A percentile compares a stretch with the other conserved stretches of the same genome.
phyloP scores from a whole-genome alignment of 2,113 vertebrate species.

The Corynorhinus townsendii region DNA sequence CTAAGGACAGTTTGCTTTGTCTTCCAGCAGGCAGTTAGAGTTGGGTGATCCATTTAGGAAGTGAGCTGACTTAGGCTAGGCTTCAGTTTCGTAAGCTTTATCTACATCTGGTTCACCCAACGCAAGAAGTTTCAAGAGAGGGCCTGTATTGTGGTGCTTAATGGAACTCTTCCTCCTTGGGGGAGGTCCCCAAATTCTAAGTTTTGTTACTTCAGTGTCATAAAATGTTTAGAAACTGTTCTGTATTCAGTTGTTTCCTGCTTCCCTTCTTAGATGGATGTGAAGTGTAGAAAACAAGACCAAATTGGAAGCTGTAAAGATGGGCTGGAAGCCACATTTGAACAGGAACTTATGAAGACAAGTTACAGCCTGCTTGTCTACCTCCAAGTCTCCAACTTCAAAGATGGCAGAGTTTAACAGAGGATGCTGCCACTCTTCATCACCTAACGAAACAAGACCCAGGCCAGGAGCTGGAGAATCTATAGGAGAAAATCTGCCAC shows the following conservation, averaged over 20 bases:
- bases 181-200: neutral
- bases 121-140: neutral
- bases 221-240: neutral
- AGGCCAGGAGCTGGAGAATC: neutral
- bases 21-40: neutral
- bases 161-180: neutral
- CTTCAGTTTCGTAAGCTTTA: neutral
- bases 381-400: neutral
- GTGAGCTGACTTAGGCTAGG: neutral
- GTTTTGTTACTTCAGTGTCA: neutral
- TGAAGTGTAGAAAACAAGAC: neutral
- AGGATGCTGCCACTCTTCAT: neutral
- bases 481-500: neutral
- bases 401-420: neutral
- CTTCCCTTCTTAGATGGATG: neutral
- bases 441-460: neutral
- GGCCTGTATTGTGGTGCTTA: neutral
- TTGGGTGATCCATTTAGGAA: neutral
- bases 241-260: neutral
- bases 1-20: neutral
- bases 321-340: neutral
- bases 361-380: neutral
- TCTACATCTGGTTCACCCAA: neutral
- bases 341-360: neutral
- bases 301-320: neutral